Percentiles rank a stretch among this genome's conserved stretches.
Evolutionary conservation across 2,797 vertebrate genomes (phyloP).

Genomic region (Pteropus rufus): DNA sequence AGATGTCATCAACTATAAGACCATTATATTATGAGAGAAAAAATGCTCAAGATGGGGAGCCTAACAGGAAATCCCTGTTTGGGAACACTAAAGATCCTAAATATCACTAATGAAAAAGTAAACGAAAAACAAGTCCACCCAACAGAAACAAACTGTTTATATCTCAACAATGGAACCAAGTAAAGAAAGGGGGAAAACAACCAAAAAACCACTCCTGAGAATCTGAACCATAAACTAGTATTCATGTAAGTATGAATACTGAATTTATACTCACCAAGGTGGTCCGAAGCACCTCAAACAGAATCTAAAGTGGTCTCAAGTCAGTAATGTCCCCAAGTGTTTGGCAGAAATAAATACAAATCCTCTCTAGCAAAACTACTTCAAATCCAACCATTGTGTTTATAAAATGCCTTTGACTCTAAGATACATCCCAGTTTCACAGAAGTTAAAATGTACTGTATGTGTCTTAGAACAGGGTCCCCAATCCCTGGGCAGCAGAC

Average conservation of each 20-base stretch:
- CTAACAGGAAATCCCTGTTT: not conserved
- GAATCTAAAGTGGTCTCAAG: not conserved
- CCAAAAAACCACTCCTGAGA: not conserved
- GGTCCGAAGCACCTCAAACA: not conserved
- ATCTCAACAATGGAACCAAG: not conserved
- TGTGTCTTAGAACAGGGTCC: not conserved
- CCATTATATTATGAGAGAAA: not conserved
- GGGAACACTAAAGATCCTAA: not conserved
- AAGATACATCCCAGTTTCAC: not conserved
- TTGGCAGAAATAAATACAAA: conserved; percentile 29
- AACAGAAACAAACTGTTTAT: not conserved
- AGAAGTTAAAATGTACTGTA: not conserved
- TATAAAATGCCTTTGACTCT: not conserved
- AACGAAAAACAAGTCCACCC: not conserved
- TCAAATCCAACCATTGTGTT: not conserved
- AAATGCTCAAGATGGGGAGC: not conserved
- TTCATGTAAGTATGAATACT: not conserved
- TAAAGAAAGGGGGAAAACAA: not conserved
- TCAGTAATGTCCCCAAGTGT: not conserved
- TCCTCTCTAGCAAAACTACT: conserved; percentile 25
- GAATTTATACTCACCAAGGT: not conserved
- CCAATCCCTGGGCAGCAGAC: too few relatives aligned
- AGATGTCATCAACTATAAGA: not conserved
- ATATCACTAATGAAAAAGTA: not conserved
- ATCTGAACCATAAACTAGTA: not conserved